phyloP scores from a whole-genome alignment of 1,140 invertebrate species.

The Rhizoglyphus robini region DNA sequence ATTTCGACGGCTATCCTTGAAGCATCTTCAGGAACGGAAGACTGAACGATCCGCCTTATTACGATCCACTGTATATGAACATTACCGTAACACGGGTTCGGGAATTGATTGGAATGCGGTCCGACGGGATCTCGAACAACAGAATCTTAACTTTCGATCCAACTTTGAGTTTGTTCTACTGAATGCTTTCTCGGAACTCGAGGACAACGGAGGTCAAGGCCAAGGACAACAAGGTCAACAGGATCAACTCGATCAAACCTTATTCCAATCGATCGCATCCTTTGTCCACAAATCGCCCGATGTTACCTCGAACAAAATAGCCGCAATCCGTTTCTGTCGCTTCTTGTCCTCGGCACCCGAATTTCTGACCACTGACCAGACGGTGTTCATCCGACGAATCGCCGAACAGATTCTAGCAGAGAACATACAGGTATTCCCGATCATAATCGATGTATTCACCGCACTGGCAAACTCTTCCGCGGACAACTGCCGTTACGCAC shows the following conservation, averaged over 20 bases:
- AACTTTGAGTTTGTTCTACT: constrained; percentile 13
- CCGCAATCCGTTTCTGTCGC: neutral
- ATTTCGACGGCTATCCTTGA: too few species aligned
- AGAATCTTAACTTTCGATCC: neutral
- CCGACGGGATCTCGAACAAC: neutral
- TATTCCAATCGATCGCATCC: neutral
- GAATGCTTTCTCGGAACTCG: neutral
- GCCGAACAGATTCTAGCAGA: neutral
- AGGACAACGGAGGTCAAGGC: neutral
- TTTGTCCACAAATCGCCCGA: neutral
- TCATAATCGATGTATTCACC: neutral
- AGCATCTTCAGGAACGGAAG: too few species aligned
- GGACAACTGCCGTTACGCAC: neutral
- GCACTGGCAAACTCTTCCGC: constrained; percentile 1
- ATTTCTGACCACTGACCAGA: neutral
- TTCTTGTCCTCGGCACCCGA: neutral
- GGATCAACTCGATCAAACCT: neutral
- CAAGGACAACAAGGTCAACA: neutral
- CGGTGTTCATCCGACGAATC: neutral
- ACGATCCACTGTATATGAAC: too few species aligned
- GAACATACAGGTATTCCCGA: neutral
- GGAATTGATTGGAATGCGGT: neutral
- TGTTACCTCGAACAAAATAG: neutral
- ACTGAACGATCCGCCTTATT: too few species aligned
- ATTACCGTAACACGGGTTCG: too few species aligned